Percentiles rank a stretch among this genome's conserved stretches.
phyloP scores from a whole-genome alignment of 2,888 invertebrate species.

The Digitonthophagus gazella region DNA sequence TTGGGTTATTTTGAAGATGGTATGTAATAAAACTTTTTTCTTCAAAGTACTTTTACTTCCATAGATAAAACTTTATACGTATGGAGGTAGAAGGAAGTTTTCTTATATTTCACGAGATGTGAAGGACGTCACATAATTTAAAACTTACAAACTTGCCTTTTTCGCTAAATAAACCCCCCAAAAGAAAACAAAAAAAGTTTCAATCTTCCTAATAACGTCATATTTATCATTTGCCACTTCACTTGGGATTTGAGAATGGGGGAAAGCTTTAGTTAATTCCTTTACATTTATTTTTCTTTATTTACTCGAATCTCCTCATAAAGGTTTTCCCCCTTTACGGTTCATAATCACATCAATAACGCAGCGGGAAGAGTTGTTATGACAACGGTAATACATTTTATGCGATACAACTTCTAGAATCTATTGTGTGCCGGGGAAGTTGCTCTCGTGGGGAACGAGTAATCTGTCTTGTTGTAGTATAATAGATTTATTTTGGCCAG shows the following conservation, averaged over 20 bases:
- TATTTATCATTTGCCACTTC: too few species aligned
- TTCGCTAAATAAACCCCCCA: too few species aligned
- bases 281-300: not conserved
- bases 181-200: too few species aligned
- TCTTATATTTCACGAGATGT: not conserved
- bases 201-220: not conserved
- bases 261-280: not conserved
- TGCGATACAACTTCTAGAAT: not conserved
- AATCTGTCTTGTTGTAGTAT: not conserved
- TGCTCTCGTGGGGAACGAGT: not conserved
- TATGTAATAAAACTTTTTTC: not conserved
- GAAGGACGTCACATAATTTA: too few species aligned
- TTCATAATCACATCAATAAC: not conserved
- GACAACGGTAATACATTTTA: not conserved
- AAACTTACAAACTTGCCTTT: too few species aligned
- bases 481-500: not conserved
- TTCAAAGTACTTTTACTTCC: too few species aligned
- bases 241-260: not conserved
- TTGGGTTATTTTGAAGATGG: not conserved
- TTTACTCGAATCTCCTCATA: not conserved
- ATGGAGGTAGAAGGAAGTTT: not conserved
- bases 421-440: not conserved
- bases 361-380: not conserved
- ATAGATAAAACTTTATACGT: not conserved
- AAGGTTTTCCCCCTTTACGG: not conserved